phyloP scores from a whole-genome alignment of 2,113 vertebrate species.

The Otocyon megalotis region DNA sequence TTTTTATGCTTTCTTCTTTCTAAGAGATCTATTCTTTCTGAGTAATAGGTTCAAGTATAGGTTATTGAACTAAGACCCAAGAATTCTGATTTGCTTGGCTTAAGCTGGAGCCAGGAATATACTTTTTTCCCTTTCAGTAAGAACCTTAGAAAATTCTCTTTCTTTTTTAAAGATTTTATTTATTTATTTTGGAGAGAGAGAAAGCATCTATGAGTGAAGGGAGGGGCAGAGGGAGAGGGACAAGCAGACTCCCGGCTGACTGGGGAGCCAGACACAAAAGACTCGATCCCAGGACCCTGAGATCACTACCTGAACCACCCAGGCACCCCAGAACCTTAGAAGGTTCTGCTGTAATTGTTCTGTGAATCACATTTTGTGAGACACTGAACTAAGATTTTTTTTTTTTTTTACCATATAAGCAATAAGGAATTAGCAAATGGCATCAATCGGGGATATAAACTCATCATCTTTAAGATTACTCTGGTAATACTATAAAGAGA shows the following conservation, averaged over 20 bases:
- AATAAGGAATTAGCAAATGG: not conserved
- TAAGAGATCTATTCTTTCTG: not conserved
- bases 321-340: not conserved
- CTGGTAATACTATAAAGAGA: not conserved
- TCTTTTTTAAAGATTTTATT: not conserved
- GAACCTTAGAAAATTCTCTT: not conserved
- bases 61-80: not conserved
- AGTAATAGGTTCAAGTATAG: not conserved
- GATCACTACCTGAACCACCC: not conserved
- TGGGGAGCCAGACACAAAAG: not conserved
- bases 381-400: not conserved
- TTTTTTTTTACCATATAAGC: not conserved
- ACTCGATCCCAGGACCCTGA: not conserved
- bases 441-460: not conserved
- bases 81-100: not conserved
- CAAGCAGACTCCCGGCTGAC: no score
- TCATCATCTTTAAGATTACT: constrained; percentile 18
- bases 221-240: not conserved
- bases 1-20: not conserved
- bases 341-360: not conserved
- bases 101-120: not conserved
- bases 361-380: not conserved
- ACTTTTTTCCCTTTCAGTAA: not conserved
- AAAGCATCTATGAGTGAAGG: not conserved
- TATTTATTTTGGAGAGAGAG: not conserved